These are phyloP conservation scores for Galeruca laticollis DNA, from an alignment of 2,888 invertebrate genomes.

Conservation along the genomic window DNA sequence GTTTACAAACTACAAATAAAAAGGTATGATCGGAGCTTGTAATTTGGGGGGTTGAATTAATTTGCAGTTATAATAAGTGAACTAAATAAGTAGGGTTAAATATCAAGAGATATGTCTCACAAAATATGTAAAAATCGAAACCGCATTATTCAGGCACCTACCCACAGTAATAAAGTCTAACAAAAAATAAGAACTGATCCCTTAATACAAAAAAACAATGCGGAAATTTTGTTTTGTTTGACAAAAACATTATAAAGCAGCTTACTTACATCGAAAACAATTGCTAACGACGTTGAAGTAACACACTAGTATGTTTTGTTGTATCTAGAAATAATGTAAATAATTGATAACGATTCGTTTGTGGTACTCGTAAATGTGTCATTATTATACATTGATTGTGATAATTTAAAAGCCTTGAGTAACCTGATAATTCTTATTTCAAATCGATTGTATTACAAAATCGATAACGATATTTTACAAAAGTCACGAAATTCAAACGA, in stretches of 20 bases:
- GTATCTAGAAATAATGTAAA: constrained; percentile 6
- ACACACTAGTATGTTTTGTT: not conserved
- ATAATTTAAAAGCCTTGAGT: not conserved
- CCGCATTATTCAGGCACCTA: too few relatives aligned
- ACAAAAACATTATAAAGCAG: not conserved
- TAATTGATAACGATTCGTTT: constrained; percentile 9
- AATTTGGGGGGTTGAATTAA: too few relatives aligned
- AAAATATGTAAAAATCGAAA: too few relatives aligned
- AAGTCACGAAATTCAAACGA: not conserved
- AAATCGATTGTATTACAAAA: not conserved
- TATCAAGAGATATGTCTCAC: too few relatives aligned
- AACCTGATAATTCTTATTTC: not conserved
- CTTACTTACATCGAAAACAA: not conserved
- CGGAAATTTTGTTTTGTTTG: not conserved
- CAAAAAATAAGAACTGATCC: too few relatives aligned
- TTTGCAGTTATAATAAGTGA: too few relatives aligned
- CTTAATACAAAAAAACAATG: too few relatives aligned
- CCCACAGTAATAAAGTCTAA: too few relatives aligned
- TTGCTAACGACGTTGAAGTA: not conserved
- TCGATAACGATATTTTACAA: not conserved
- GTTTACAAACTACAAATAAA: too few relatives aligned
- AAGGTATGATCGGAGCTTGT: too few relatives aligned
- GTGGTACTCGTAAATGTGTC: constrained; percentile 2
- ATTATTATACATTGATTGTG: not conserved
- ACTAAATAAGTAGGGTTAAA: too few relatives aligned